Base-by-base conservation (phyloP, 2,888 invertebrate genomes). In the Agrochola lota region DNA sequence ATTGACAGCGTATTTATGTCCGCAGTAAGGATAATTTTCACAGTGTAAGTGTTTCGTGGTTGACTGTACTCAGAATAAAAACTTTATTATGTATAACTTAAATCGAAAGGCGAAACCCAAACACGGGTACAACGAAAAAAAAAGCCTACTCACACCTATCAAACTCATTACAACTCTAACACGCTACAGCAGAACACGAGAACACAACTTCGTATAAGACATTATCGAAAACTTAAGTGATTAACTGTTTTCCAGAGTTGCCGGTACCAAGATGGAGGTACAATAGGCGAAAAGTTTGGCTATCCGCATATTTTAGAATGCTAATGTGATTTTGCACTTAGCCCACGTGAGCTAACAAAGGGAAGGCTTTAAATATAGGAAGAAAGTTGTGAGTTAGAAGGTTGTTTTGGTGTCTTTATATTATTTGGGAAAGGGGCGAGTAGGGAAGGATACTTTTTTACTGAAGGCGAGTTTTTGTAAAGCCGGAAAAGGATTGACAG, bases 221-320 rank as follows among this genome's bases (percentile, higher is more conserved):
- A 91, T 92, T 94, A 94, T 94, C 92, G 92, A 89, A 91, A 95
- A 95, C 94, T 95, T 94, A 92, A 92, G 94, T 94, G 94, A 95
- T 95, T 95, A 95, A 95, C 92, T 92, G 93, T 93, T 89, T 87
- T 92, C 92, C 92, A 90, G 87, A 91, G 89, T 91, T 90, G 81
- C 82, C 77, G 83, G 81, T 85, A 86, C 81, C 85, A 76, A 85
- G 77, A 79, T 73, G 81, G 71, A 83, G 83, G 87, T 89, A 93
- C 94, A 94, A 94, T 92, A 92, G 93, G 83, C 80, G 78, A 90
- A 93, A 94, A 92, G 94, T 95, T 90, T 81, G 80, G 87, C 90
- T 90, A 91, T 91, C 91, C 93, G 92, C 92, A 94, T 94, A 94
- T 94, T 94, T 94, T 89, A 90, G 85, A 89, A 89, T 90, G 90